Evolutionary conservation across 1,140 invertebrate genomes (phyloP).

Genomic region (Centruroides sculpturatus): DNA sequence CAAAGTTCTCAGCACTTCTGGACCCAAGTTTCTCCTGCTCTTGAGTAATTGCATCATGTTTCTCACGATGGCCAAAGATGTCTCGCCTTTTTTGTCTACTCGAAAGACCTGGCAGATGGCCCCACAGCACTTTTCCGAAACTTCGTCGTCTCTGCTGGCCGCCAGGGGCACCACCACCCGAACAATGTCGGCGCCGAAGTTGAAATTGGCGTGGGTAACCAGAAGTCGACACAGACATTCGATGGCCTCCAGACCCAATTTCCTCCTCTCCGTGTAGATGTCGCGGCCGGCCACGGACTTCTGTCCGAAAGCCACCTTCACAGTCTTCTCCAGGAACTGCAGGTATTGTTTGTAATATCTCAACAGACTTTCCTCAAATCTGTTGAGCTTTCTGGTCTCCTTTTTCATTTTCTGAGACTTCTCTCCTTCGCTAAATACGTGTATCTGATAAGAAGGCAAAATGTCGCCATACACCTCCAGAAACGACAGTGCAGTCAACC

Average conservation of each 20-base stretch:
- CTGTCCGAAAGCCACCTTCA: slow-evolving; percentile 30
- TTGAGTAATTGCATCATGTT: slow-evolving; percentile 67
- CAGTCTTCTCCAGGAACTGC: slow-evolving; percentile 44
- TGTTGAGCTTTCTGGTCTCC: slow-evolving; percentile 66
- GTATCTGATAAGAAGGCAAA: slow-evolving; percentile 75
- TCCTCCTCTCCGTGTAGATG: not conserved
- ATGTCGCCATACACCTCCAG: slow-evolving; percentile 88
- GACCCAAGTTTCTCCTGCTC: slow-evolving; percentile 49
- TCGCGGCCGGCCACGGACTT: slow-evolving; percentile 8
- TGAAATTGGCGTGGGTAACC: slow-evolving; percentile 72
- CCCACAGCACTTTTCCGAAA: slow-evolving; percentile 39
- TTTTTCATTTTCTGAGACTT: slow-evolving; percentile 61
- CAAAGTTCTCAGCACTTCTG: slow-evolving; percentile 56
- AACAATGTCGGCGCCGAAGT: slow-evolving; percentile 75
- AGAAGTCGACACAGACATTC: slow-evolving; percentile 67
- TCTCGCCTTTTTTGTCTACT: slow-evolving; percentile 67
- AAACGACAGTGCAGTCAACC: slow-evolving; percentile 65
- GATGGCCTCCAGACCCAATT: slow-evolving; percentile 42
- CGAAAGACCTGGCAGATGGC: slow-evolving; percentile 57
- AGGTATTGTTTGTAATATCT: slow-evolving; percentile 77
- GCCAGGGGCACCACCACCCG: slow-evolving; percentile 64
- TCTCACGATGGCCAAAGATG: slow-evolving; percentile 65
- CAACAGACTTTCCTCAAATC: slow-evolving; percentile 65
- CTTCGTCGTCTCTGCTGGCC: slow-evolving; percentile 42
- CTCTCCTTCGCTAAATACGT: slow-evolving; percentile 45